A percentile compares a stretch with the other conserved stretches of the same genome.
phyloP scores from a whole-genome alignment of 2,113 vertebrate genomes.

The Otolemur garnettii region DNA sequence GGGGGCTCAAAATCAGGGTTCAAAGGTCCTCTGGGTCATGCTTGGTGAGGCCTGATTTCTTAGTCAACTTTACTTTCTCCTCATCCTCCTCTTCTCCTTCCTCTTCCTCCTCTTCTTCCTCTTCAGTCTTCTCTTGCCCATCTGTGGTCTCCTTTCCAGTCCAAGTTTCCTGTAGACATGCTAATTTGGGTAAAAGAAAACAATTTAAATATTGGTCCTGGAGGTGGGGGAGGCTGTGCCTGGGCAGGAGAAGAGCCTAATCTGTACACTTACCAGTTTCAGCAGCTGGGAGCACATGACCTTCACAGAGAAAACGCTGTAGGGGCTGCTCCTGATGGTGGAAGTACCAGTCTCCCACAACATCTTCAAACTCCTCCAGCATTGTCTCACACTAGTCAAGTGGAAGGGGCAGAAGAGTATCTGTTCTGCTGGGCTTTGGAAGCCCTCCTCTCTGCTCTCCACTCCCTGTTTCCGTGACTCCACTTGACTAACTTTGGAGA shows the following conservation, averaged over 20 bases:
- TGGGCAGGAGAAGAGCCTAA: neutral
- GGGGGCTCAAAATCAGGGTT: constrained; percentile 65
- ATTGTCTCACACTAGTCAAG: constrained; percentile 91
- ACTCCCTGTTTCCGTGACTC: neutral
- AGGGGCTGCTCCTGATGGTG: constrained; percentile 91
- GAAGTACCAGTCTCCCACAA: constrained; percentile 94
- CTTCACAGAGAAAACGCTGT: constrained; percentile 90
- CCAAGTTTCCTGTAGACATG: constrained; percentile 91
- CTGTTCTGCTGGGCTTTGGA: neutral
- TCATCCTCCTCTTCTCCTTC: neutral
- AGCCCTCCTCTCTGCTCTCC: neutral
- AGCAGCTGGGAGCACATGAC: constrained; percentile 87
- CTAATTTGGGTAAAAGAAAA: constrained; percentile 78
- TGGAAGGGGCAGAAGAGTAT: neutral
- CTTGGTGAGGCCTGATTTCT: neutral
- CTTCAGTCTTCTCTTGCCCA: constrained; percentile 67
- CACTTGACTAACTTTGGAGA: neutral
- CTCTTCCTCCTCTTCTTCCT: constrained; percentile 53
- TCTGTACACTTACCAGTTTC: constrained; percentile 87
- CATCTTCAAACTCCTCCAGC: constrained; percentile 92
- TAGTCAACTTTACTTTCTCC: neutral
- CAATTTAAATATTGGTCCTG: neutral
- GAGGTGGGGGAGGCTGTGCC: neutral
- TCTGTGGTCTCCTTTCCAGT: constrained; percentile 81
- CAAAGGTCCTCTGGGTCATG: constrained; percentile 90